Conservation (phyloP, 2,888 invertebrate species). For the Caenorhabditis doughertyi region DNA sequence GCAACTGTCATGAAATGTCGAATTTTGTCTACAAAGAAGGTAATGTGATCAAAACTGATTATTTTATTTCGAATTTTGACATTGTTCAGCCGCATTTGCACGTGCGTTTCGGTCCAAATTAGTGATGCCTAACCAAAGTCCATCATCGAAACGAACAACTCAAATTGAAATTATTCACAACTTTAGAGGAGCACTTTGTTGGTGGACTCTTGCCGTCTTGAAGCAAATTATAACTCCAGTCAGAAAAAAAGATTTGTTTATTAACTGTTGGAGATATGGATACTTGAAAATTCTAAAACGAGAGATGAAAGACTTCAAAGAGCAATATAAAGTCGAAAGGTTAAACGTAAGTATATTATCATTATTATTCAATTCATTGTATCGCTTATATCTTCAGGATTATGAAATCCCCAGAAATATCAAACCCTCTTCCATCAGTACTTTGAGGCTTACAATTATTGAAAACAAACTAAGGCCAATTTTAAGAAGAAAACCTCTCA, state of each 20-base stretch:
- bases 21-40: conserved; percentile 31
- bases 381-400: background rate
- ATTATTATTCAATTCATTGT: background rate
- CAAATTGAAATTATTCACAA: conserved; percentile 24
- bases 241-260: background rate
- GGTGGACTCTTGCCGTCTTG: conserved; percentile 18
- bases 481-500: background rate
- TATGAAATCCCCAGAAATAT: background rate
- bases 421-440: background rate
- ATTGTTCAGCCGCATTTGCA: conserved; percentile 26
- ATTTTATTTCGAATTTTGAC: background rate
- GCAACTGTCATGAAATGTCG: background rate
- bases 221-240: conserved; percentile 13
- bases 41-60: background rate
- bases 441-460: conserved; percentile 5
- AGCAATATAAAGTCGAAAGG: background rate
- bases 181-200: conserved; percentile 1
- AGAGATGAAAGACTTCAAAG: conserved; percentile 14
- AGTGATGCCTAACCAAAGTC: conserved; percentile 2
- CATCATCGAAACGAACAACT: conserved; percentile 2
- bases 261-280: conserved; percentile 10
- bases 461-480: conserved; percentile 27
- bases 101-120: conserved; percentile 19
- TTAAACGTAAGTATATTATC: background rate
- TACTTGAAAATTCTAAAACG: conserved; percentile 13